Base-by-base conservation (phyloP, 23 tunicate genomes). In the Pegea sp. region DNA sequence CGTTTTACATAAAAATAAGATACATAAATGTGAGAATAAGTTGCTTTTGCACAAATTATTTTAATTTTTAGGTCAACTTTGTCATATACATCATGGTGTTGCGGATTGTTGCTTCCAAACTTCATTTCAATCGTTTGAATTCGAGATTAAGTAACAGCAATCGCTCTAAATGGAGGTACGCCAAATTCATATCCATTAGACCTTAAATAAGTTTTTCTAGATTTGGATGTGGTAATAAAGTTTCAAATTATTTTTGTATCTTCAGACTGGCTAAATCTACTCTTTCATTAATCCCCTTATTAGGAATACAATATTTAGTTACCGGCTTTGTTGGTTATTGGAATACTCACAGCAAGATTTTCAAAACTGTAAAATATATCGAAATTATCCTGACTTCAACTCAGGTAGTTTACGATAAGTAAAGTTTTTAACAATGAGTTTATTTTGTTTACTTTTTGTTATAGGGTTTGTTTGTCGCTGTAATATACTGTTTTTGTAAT, bases 41-140 rank as follows among this genome's bases (percentile, higher is more conserved):
- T n/a, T n/a, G n/a, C n/a, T n/a, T n/a, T n/a, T n/a, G 46, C 46
- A 8, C 16, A 38, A 38, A 8, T 16, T 38, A 8, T 38, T 38
- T 8, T 8, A 38, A 8, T 38, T 38, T 38, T 16, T 8, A 38
- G 46, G 16, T 38, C 46, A 38, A 38, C 16, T 38, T 38, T 11
- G 46, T 38, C 11, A 38, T 38, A 38, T 38, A 38, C 16, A 38
- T 38, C 46, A 38, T 38, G 46, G 46, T 38, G 46, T 8, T 38
- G 13, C 46, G 46, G 11, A 38, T 38, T 8, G 46, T 38, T 8
- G 46, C 46, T 38, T 38, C 46, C 11, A 38, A 38, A 16, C 46
- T 38, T 38, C 11, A 16, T 38, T 16, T 11, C 11, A 38, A 38
- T 16, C 11, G 13, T 8, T 38, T 38, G 11, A 38, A 38, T 38